phyloP scores from a whole-genome alignment of 23 tunicate genomes.

The Halocynthia aurantium region DNA sequence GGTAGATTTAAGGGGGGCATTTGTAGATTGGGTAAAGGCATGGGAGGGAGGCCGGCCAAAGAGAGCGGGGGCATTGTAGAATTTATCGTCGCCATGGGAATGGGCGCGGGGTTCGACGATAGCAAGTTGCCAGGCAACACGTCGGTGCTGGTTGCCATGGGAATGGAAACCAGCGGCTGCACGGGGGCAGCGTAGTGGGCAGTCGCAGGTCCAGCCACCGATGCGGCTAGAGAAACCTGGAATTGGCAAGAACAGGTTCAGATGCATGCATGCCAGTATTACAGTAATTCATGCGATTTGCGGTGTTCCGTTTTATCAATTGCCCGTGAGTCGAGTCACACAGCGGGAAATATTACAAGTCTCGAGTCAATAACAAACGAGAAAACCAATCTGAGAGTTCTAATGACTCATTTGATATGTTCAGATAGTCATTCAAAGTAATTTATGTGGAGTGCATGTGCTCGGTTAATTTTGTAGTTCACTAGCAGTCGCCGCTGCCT shows the following conservation, averaged over 20 bases:
- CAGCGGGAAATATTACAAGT: too few species aligned
- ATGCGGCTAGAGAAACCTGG: slow-evolving; percentile 22
- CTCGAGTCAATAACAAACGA: too few species aligned
- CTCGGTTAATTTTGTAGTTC: too few species aligned
- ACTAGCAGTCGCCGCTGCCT: too few species aligned
- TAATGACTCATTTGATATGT: too few species aligned
- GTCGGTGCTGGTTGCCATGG: slow-evolving; percentile 66
- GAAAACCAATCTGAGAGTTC: too few species aligned
- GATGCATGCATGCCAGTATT: too few species aligned
- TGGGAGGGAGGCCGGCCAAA: slow-evolving; percentile 17
- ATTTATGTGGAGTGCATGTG: too few species aligned
- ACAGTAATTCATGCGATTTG: too few species aligned
- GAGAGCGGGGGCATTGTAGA: slow-evolving; percentile 18
- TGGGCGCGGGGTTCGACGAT: neutral
- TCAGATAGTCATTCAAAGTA: too few species aligned
- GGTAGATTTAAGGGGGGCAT: slow-evolving; percentile 48
- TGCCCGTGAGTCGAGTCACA: too few species aligned
- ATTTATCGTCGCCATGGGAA: neutral
- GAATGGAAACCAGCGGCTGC: slow-evolving; percentile 25
- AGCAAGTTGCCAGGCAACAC: slow-evolving; percentile 71
- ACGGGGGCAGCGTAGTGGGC: slow-evolving; percentile 4
- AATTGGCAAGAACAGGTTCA: neutral
- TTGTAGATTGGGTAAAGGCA: slow-evolving; percentile 26
- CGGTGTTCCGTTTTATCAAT: too few species aligned
- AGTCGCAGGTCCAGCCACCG: slow-evolving; percentile 4